These are phyloP conservation scores for Iguana delicatissima DNA, from an alignment of 2,797 vertebrate genomes.

Conservation along the genomic window DNA sequence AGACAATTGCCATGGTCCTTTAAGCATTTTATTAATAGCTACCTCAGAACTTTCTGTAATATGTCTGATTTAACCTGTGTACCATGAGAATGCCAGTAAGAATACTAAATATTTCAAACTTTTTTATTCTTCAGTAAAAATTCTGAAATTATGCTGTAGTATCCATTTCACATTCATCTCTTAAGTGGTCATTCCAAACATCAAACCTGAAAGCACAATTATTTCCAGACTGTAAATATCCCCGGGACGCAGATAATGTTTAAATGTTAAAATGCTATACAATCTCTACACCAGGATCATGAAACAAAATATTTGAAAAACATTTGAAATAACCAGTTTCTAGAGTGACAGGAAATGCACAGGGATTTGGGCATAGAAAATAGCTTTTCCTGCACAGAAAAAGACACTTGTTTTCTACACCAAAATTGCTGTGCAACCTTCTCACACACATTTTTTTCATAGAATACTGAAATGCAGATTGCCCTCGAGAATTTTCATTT, in stretches of 20 bases:
- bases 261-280: not conserved
- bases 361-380: too few relatives aligned
- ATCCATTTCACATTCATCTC: not conserved
- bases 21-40: not conserved
- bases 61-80: not conserved
- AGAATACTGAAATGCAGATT: too few relatives aligned
- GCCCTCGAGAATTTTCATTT: too few relatives aligned
- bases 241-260: not conserved
- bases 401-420: too few relatives aligned
- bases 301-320: too few relatives aligned
- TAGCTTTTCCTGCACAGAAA: too few relatives aligned
- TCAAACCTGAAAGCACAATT: not conserved
- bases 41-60: too few relatives aligned
- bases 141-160: not conserved
- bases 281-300: not conserved
- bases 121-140: not conserved
- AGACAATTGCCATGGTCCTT: not conserved
- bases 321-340: too few relatives aligned
- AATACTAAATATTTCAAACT: not conserved
- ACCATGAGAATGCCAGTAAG: fast-evolving
- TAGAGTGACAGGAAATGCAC: too few relatives aligned
- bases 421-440: too few relatives aligned
- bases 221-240: not conserved
- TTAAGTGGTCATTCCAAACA: not conserved
- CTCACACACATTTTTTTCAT: too few relatives aligned